Conservation (phyloP, 2,888 invertebrate species). For the Pandemis heparana region DNA sequence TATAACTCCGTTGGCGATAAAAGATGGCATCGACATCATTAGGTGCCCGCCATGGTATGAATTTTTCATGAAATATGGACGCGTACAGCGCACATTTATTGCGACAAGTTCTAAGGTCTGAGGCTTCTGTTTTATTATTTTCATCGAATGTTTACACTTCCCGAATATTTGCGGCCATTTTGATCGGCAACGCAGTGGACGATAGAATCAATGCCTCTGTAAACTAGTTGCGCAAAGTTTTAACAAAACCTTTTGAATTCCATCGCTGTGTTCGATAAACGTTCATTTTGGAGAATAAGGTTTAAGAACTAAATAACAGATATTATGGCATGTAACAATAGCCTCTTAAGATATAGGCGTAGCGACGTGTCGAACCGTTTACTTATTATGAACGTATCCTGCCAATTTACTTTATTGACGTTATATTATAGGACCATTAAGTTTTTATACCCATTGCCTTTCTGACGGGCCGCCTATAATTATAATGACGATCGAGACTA, state of each 20-base stretch:
- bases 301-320: slow-evolving; percentile 28
- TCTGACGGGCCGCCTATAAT: slow-evolving; percentile 76
- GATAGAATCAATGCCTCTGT: slow-evolving; percentile 67
- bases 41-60: slow-evolving; percentile 76
- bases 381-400: slow-evolving; percentile 76
- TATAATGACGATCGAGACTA: slow-evolving; percentile 69
- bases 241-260: slow-evolving; percentile 21
- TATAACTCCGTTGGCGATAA: slow-evolving; percentile 76
- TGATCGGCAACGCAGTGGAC: slow-evolving; percentile 56
- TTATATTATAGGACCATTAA: slow-evolving; percentile 80
- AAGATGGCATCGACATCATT: slow-evolving; percentile 81
- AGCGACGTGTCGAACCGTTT: slow-evolving; percentile 73
- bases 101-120: slow-evolving; percentile 58
- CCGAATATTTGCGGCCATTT: slow-evolving; percentile 65
- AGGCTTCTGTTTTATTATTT: slow-evolving; percentile 68
- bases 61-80: slow-evolving; percentile 84
- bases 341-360: slow-evolving; percentile 49
- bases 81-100: slow-evolving; percentile 67
- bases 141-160: slow-evolving; percentile 65
- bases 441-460: slow-evolving; percentile 76
- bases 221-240: slow-evolving; percentile 55
- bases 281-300: slow-evolving; percentile 13
- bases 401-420: slow-evolving; percentile 83
- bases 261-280: slow-evolving; percentile 9
- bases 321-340: slow-evolving; percentile 38